A percentile compares a stretch with the other conserved stretches of the same genome.
These are phyloP conservation scores for Peromyscus melanophrys DNA, from an alignment of 2,797 vertebrate species.

Conservation along the genomic window DNA sequence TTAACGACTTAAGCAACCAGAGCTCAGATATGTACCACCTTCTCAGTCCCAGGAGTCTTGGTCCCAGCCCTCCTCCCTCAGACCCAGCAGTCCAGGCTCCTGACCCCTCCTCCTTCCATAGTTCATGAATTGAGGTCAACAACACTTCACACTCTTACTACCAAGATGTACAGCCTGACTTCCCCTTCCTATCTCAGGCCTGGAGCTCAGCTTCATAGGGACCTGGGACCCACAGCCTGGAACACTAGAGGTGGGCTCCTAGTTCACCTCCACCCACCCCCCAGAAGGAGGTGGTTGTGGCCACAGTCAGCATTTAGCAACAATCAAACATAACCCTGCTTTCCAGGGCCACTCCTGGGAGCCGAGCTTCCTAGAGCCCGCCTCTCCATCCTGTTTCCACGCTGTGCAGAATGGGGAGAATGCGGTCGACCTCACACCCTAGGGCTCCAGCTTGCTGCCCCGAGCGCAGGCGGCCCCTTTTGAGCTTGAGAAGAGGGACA, in stretches of 20 bases:
- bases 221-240: neutral
- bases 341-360: neutral
- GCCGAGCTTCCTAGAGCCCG: neutral
- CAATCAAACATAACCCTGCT: neutral
- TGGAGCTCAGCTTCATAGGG: neutral
- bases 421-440: neutral
- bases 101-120: neutral
- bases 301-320: neutral
- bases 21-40: neutral
- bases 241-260: neutral
- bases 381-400: neutral
- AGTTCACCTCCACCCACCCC: neutral
- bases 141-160: neutral
- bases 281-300: neutral
- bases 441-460: neutral
- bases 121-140: conserved; percentile 66
- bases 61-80: neutral
- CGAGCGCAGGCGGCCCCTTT: neutral
- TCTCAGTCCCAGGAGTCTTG: neutral
- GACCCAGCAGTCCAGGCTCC: neutral
- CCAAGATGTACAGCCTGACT: neutral
- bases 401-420: neutral
- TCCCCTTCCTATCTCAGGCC: neutral
- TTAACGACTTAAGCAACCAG: neutral
- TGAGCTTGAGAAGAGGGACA: neutral